Conservation (phyloP, 2,797 vertebrate species). For the Sebastes wilsoni region DNA sequence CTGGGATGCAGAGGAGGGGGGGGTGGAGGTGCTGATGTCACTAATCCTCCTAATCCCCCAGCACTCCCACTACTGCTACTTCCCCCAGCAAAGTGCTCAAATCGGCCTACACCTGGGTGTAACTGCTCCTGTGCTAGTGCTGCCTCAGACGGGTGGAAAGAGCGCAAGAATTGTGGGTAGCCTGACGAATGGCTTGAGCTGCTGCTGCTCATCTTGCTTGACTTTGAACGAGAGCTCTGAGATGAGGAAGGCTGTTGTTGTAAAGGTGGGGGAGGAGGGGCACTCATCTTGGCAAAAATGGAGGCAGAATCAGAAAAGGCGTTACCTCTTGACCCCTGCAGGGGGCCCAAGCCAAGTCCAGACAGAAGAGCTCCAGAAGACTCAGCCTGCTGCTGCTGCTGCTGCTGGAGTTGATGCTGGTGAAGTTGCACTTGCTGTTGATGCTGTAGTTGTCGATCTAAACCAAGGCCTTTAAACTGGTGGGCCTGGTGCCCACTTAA, state of each 20-base stretch:
- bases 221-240: constrained; percentile 86
- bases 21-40: constrained; percentile 86
- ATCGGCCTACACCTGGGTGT: constrained; percentile 84
- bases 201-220: constrained; percentile 87
- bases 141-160: constrained; percentile 87
- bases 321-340: constrained; percentile 88
- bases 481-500: constrained; percentile 90
- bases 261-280: constrained; percentile 87
- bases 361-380: constrained; percentile 87
- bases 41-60: constrained; percentile 85
- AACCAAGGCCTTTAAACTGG: constrained; percentile 88
- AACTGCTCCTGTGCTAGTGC: constrained; percentile 87
- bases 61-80: constrained; percentile 83
- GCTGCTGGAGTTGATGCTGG: constrained; percentile 87
- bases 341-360: constrained; percentile 86
- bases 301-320: constrained; percentile 88
- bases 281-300: constrained; percentile 90
- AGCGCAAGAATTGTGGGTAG: constrained; percentile 88
- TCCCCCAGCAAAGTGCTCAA: constrained; percentile 86
- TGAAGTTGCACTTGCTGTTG: constrained; percentile 89
- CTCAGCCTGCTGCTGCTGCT: constrained; percentile 87
- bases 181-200: constrained; percentile 84
- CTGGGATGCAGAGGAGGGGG: constrained; percentile 86
- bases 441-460: constrained; percentile 88
- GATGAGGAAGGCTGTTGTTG: constrained; percentile 87